phyloP scores from a whole-genome alignment of 1,140 invertebrate genomes.

The Nylanderia fulva region DNA sequence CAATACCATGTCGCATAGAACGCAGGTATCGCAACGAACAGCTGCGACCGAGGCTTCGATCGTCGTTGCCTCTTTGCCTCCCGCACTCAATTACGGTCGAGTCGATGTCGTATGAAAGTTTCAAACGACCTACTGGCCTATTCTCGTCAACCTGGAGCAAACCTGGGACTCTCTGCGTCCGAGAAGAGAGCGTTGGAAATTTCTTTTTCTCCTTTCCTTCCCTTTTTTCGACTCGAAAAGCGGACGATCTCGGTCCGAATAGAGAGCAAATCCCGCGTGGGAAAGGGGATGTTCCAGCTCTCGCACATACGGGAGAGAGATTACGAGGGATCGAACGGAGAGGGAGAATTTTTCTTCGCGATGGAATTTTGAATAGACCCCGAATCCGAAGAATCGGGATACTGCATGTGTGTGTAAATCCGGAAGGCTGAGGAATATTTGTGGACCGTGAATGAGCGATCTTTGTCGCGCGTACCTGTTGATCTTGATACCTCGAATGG shows the following conservation, averaged over 20 bases:
- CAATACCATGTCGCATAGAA: conserved; percentile 1
- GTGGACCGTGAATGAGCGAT: conserved; percentile 17
- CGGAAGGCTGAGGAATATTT: not conserved
- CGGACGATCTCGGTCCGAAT: too few relatives aligned
- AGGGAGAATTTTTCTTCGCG: not conserved
- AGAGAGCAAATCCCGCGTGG: not conserved
- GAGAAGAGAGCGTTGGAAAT: not conserved
- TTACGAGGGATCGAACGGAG: not conserved
- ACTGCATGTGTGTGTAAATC: not conserved
- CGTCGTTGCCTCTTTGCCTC: conserved; percentile 53
- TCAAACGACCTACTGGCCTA: conserved; percentile 68
- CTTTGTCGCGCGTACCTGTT: conserved; percentile 34
- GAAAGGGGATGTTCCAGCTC: not conserved
- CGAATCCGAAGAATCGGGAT: not conserved
- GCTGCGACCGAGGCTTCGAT: conserved; percentile 69
- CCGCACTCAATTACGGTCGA: conserved; percentile 64
- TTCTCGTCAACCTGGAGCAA: conserved; percentile 51
- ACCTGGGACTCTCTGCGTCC: not conserved
- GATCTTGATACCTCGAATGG: not conserved
- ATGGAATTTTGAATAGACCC: not conserved
- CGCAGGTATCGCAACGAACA: conserved; percentile 52
- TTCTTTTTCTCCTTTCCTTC: not conserved
- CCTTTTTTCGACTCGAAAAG: too few relatives aligned
- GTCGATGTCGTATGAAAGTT: conserved; percentile 78
- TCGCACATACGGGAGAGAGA: not conserved